Evolutionary conservation across 1,140 invertebrate species (phyloP).

Genomic region (Achatina immaculata): DNA sequence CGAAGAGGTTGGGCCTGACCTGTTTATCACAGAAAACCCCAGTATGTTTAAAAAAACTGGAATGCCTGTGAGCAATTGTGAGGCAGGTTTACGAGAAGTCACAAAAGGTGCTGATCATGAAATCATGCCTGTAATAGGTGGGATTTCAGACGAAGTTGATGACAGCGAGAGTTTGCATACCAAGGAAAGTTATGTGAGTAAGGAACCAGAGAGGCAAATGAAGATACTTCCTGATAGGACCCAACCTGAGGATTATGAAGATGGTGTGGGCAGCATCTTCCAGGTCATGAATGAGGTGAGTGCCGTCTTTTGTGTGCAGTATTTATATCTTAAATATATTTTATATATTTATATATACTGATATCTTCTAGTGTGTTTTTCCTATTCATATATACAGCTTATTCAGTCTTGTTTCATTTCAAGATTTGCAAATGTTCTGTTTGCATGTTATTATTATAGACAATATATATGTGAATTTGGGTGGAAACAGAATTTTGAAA

Average conservation of each 20-base stretch:
- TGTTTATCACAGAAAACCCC: neutral
- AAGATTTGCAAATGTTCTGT: no score
- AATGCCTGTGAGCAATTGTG: neutral
- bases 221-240: neutral
- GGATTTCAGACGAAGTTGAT: neutral
- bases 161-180: neutral
- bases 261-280: neutral
- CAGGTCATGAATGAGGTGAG: neutral
- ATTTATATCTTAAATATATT: neutral
- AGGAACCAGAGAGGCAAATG: neutral
- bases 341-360: neutral
- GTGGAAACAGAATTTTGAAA: no score
- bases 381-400: no score
- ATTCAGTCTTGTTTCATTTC: no score
- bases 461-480: no score
- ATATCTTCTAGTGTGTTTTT: no score
- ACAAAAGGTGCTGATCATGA: neutral
- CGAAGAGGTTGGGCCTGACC: neutral
- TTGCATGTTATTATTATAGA: no score
- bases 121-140: neutral
- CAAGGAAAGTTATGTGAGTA: neutral
- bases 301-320: no score
- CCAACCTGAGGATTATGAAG: conserved; percentile 30
- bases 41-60: neutral
- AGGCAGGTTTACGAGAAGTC: neutral